These are phyloP conservation scores for Eriocheir sinensis DNA, from an alignment of 1,140 invertebrate species.

Conservation along the genomic window DNA sequence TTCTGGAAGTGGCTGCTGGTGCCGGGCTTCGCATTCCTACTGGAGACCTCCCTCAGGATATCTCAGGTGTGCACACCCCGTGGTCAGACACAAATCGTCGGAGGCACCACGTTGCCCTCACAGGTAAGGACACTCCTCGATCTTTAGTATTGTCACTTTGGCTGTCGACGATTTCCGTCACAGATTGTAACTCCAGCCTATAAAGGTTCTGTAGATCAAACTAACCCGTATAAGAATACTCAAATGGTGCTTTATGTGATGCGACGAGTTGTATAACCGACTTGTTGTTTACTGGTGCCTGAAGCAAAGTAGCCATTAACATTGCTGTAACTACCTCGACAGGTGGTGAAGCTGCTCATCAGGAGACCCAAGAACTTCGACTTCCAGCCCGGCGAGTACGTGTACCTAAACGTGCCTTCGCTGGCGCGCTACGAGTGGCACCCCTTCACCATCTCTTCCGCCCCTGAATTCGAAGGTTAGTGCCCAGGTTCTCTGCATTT, in stretches of 20 bases:
- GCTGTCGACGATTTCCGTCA: neutral
- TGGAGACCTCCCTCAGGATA: constrained; percentile 88
- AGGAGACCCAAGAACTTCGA: constrained; percentile 92
- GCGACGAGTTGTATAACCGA: too few species aligned
- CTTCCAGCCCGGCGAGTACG: constrained; percentile 96
- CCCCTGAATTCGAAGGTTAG: constrained; percentile 95
- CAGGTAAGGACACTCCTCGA: constrained; percentile 82
- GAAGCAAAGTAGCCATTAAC: too few species aligned
- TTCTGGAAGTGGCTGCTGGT: constrained; percentile 98
- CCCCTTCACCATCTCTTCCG: constrained; percentile 98
- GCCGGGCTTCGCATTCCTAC: constrained; percentile 90
- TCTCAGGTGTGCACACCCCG: constrained; percentile 82
- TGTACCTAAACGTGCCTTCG: constrained; percentile 95
- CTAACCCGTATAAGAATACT: neutral
- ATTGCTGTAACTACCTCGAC: neutral
- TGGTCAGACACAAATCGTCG: constrained; percentile 85
- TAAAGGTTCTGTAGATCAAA: too few species aligned
- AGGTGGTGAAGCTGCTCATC: constrained; percentile 84
- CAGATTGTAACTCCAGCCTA: too few species aligned
- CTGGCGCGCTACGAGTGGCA: constrained; percentile 98
- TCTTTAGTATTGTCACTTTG: neutral
- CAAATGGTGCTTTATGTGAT: too few species aligned
- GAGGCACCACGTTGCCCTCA: constrained; percentile 91
- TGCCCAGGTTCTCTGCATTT: neutral
- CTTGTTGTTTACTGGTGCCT: too few species aligned